Base-by-base conservation (phyloP, 2,888 invertebrate genomes). In the Drosophila helvetica region DNA sequence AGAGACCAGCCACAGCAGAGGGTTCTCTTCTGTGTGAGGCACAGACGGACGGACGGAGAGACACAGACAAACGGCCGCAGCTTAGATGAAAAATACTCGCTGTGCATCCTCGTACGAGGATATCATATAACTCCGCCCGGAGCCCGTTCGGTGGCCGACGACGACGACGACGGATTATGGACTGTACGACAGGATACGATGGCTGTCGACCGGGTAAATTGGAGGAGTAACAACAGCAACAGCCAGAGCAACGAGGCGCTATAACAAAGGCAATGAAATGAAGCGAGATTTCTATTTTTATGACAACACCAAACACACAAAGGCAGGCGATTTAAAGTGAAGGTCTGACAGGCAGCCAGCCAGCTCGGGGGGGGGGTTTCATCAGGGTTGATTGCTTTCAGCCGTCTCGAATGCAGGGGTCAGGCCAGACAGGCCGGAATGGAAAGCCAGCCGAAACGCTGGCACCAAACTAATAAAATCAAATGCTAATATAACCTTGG, bases 271-370 rank as follows among this genome's bases (percentile, higher is more conserved):
- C 57, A 74, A 78, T 55, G 56, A 77, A 77, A 68, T 79, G 77
- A 79, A 77, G 75, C 73, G 65, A 67, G 73, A 75, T 82, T 80
- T 80, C 73, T 75, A 77, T 75, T 79, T 73, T 77, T 81, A 79
- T 77, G 79, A 72, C 74, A 76, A 62, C 55, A 42, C 25, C 68
- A 63, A 25, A 66, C 59, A 66, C 59, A 72, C 72, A 58, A 66
- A 73, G 52, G 58, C 65, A 17, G 66, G 52, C 56, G 59, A 79
- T 71, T 84, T 66, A 79, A 74, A 78, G 63, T 76, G 68, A 84
- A 74, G 79, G 77, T 22, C 22, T 22, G 19, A 2, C 19, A 2
- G 19, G 19, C 59, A 48, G 45, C 30, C 33, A 7, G 38, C 30
- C 33, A 7, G 27, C 25, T n/a, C 30, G 45, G 33, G 43, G 38